Evolutionary conservation across 2,113 vertebrate species (phyloP), one percentile per base, ranked within the genome.

Genomic region (Chlorocebus sabaeus): DNA sequence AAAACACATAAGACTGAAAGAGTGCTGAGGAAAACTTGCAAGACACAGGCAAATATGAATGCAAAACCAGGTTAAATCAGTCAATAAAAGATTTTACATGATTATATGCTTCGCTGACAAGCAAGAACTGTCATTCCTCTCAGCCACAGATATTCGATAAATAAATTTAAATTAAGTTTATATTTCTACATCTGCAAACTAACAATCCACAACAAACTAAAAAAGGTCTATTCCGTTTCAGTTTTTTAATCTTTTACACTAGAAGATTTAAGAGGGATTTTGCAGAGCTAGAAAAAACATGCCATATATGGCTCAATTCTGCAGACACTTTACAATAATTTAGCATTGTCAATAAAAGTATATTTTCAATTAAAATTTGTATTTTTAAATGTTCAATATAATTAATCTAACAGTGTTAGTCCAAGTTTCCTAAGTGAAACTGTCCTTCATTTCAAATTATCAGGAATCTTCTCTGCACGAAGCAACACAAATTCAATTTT

Each of bases 391-490:
- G 5, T 68, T 87, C n/a, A 45, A 50, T 32, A 73, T 64, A 94
- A 90, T 92, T 96, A n/a, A 94, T 48, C 35, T 86, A 67, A 95
- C 43, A 95, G 87, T n/a, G 72, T 78, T 82, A 79, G 78, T 27
- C 87, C 38, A 82, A 27, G 68, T 90, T 82, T 80, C 89, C 45
- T 59, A 80, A 38, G 57, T 50, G 64, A 78, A 97, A 90, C 82
- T 18, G 8, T 52, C 59, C n/a, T 82, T 40, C 27, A 73, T 52
- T 88, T 88, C 22, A 73, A 91, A 84, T 79, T 17, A 93, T 57
- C 38, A 81, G 48, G 30, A 86, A 76, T 43, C 27, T 57, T 81
- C 61, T 81, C 27, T 94, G 22, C 64, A 80, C 20, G 81, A 73
- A 88, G 23, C 48, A 45, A 93, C 25, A 64, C 18, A 89, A 83